Evolutionary conservation across 2,888 invertebrate genomes (phyloP).

Genomic region (Adineta ricciae): DNA sequence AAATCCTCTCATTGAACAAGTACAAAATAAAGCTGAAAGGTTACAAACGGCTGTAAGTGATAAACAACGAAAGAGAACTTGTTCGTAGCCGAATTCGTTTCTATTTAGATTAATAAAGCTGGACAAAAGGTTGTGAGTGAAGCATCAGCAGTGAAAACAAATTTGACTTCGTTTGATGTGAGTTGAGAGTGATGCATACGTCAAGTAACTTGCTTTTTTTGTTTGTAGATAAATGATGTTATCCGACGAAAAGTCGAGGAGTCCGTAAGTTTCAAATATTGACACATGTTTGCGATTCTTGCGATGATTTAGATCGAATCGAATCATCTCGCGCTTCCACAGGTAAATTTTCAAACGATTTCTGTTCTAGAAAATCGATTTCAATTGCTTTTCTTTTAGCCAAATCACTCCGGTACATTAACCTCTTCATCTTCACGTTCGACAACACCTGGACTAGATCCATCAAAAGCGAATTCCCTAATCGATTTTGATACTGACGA

Average conservation of each 20-base stretch:
- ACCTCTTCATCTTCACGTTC: background rate
- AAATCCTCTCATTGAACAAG: background rate
- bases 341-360: background rate
- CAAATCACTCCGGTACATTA: background rate
- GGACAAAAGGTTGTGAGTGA: background rate
- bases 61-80: background rate
- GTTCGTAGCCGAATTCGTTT: background rate
- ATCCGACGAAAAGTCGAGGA: background rate
- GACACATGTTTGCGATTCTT: background rate
- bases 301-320: background rate
- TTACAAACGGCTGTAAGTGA: background rate
- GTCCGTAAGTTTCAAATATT: background rate
- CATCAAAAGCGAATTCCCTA: background rate
- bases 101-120: background rate
- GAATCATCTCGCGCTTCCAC: background rate
- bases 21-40: background rate
- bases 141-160: background rate
- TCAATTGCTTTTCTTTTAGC: background rate
- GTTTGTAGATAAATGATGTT: background rate
- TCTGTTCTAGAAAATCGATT: background rate
- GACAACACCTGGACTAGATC: background rate
- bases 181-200: no score
- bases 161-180: background rate
- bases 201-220: background rate
- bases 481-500: background rate